These are phyloP conservation scores for Drepana falcataria DNA, from an alignment of 2,888 invertebrate species.

Conservation along the genomic window DNA sequence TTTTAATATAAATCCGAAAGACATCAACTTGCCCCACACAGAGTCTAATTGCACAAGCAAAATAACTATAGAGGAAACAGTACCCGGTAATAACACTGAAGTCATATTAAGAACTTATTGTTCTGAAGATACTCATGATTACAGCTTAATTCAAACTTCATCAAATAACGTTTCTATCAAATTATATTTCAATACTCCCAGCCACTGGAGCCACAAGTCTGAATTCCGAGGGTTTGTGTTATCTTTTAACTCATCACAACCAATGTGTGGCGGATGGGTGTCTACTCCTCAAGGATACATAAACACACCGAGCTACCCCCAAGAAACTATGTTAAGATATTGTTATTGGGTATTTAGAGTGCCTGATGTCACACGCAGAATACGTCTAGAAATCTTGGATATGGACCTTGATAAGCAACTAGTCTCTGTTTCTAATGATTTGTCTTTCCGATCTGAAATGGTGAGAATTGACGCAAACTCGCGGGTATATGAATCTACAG, in stretches of 20 bases:
- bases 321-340: conserved; percentile 42
- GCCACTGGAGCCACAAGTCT: conserved; percentile 40
- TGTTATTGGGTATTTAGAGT: conserved; percentile 57
- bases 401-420: conserved; percentile 48
- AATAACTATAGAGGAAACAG: conserved; percentile 51
- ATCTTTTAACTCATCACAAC: conserved; percentile 76
- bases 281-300: conserved; percentile 82
- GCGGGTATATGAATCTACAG: conserved; percentile 78
- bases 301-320: conserved; percentile 84
- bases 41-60: conserved; percentile 50
- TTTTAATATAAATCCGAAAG: conserved; percentile 41
- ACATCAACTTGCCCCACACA: conserved; percentile 42
- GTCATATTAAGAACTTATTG: conserved; percentile 45
- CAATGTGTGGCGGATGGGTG: conserved; percentile 83
- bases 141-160: conserved; percentile 39
- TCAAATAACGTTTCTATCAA: conserved; percentile 51
- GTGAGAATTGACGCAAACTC: conserved; percentile 2
- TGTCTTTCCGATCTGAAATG: not conserved
- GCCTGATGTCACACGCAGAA: conserved; percentile 55
- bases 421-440: conserved; percentile 77
- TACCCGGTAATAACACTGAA: conserved; percentile 40
- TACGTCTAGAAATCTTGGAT: conserved; percentile 74
- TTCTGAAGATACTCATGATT: conserved; percentile 22
- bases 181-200: conserved; percentile 46
- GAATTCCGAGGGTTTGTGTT: conserved; percentile 79